These are phyloP conservation scores for Lates japonicus DNA, from an alignment of 2,797 vertebrate genomes.

Conservation along the genomic window DNA sequence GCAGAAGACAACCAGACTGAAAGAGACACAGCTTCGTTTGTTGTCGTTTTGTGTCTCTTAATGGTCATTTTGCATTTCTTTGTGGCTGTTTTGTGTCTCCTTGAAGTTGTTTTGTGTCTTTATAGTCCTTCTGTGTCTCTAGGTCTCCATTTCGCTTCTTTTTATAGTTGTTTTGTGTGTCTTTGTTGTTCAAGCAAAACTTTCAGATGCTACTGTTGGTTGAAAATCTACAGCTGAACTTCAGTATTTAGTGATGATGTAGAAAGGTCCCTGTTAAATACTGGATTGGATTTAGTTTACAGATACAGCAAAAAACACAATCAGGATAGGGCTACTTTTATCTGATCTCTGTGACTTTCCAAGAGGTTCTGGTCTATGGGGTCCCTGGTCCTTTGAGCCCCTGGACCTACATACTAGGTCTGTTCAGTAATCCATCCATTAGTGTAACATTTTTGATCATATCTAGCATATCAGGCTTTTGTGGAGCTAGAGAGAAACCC, in stretches of 20 bases:
- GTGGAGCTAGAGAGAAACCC: slow-evolving; percentile 3
- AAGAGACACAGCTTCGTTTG: not conserved
- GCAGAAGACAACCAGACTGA: not conserved
- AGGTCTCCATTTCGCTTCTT: no score
- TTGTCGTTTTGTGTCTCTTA: not conserved
- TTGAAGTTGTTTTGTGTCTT: not conserved
- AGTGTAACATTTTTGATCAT: not conserved
- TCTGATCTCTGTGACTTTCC: not conserved
- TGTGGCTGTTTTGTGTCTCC: not conserved
- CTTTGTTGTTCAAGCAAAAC: not conserved
- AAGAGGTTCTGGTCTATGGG: not conserved
- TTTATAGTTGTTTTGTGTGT: not conserved
- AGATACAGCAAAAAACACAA: not conserved
- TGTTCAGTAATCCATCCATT: not conserved
- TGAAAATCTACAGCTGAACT: not conserved
- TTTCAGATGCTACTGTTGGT: not conserved
- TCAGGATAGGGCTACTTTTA: not conserved
- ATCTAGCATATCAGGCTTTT: not conserved
- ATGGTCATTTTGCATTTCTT: no score
- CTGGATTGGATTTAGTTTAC: not conserved
- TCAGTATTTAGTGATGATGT: not conserved
- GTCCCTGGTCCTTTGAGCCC: not conserved
- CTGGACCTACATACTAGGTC: not conserved
- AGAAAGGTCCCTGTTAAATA: not conserved
- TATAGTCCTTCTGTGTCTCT: not conserved